Evolutionary conservation across 2,797 vertebrate species (phyloP).

Genomic region (Malacoraja senta): DNA sequence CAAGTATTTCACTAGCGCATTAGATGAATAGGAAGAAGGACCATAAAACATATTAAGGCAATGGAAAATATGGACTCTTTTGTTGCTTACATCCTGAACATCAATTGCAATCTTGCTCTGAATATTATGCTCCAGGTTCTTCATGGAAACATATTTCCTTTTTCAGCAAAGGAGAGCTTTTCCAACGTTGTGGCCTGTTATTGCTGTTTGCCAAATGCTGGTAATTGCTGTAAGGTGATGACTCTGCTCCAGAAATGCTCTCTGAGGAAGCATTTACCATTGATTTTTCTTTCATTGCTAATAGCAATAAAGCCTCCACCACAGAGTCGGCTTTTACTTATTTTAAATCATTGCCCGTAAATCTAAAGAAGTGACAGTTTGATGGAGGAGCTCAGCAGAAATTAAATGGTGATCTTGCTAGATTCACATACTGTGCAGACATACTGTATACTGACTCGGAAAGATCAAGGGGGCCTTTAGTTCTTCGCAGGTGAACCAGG

Average conservation of each 20-base stretch:
- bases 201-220: conserved; percentile 47
- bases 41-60: not conserved
- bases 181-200: conserved; percentile 18
- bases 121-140: not conserved
- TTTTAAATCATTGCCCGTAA: conserved; percentile 51
- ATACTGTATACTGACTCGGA: conserved; percentile 41
- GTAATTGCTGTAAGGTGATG: conserved; percentile 63
- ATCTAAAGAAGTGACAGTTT: conserved; percentile 51
- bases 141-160: too few relatives aligned
- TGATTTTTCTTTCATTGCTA: conserved; percentile 77
- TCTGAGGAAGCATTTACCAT: conserved; percentile 64
- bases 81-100: not conserved
- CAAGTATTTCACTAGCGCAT: not conserved
- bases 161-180: not conserved
- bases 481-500: conserved; percentile 2
- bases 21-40: not conserved
- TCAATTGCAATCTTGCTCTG: not conserved
- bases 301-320: conserved; percentile 65
- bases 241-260: conserved; percentile 66
- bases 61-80: not conserved
- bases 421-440: conserved; percentile 52
- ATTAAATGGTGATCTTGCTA: conserved; percentile 54
- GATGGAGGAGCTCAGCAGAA: conserved; percentile 48
- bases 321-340: conserved; percentile 53
- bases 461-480: conserved; percentile 20